A percentile compares a stretch with the other conserved stretches of the same genome.
These are phyloP conservation scores for Mandrillus leucophaeus DNA, from an alignment of 2,113 vertebrate genomes.

Conservation along the genomic window DNA sequence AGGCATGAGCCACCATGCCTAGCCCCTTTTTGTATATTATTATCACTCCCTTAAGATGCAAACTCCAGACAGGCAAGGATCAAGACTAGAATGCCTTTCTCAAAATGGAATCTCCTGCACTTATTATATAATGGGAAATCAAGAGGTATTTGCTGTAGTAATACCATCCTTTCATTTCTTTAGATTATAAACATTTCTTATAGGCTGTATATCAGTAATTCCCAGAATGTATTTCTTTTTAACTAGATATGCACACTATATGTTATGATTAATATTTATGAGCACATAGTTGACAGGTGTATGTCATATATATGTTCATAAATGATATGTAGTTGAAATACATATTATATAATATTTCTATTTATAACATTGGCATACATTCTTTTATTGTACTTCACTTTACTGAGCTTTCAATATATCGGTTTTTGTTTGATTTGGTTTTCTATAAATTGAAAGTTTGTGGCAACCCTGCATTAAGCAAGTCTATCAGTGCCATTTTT, in stretches of 20 bases:
- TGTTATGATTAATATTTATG: not conserved
- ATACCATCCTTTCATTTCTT: not conserved
- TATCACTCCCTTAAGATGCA: not conserved
- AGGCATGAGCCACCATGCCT: too few species aligned
- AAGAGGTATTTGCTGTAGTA: not conserved
- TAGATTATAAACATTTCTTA: not conserved
- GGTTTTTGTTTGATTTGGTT: not conserved
- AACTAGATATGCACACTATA: not conserved
- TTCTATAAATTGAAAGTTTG: not conserved
- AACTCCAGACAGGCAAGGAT: not conserved
- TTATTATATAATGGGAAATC: not conserved
- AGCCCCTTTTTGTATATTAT: not conserved
- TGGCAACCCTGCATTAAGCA: not conserved
- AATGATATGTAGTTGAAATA: not conserved
- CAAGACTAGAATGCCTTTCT: not conserved
- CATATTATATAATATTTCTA: not conserved
- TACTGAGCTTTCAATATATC: not conserved
- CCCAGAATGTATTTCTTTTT: not conserved
- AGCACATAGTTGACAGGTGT: not conserved
- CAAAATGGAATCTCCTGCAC: not conserved
- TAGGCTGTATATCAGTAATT: not conserved
- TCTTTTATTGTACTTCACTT: not conserved
- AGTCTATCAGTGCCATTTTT: not conserved
- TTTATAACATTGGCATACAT: not conserved
- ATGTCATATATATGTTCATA: not conserved